Evolutionary conservation across 2,113 vertebrate genomes (phyloP).

Genomic region (Epinephelus fuscoguttatus): DNA sequence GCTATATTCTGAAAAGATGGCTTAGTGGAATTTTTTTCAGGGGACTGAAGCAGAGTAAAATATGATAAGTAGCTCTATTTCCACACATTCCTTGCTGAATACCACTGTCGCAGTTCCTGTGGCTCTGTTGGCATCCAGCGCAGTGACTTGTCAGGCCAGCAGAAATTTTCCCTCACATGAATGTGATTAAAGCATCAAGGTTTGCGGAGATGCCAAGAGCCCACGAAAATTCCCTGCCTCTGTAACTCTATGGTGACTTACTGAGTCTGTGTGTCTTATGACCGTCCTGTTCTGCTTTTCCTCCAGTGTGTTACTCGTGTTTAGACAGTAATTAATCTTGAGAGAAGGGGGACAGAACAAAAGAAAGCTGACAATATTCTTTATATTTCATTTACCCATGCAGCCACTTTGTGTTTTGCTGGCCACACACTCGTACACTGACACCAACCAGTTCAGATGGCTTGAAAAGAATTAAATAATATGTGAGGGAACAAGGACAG

Average conservation of each 20-base stretch:
- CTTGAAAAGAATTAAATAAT: conserved; percentile 23
- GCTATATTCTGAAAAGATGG: conserved; percentile 29
- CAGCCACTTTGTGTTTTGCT: conserved; percentile 2
- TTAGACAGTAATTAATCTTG: conserved; percentile 5
- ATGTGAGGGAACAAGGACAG: conserved; percentile 52
- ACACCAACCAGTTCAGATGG: conserved; percentile 9
- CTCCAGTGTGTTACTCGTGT: not conserved
- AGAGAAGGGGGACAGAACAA: not conserved
- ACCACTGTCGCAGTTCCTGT: conserved; percentile 28
- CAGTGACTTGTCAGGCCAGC: conserved; percentile 25
- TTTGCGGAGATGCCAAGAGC: conserved; percentile 33
- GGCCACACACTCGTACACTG: not conserved
- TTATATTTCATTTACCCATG: conserved; percentile 8
- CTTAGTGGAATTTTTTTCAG: conserved; percentile 14
- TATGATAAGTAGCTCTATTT: conserved; percentile 34
- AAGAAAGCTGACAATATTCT: not conserved
- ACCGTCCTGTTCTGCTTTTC: not conserved
- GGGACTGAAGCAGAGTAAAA: conserved; percentile 5
- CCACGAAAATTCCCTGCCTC: conserved; percentile 8
- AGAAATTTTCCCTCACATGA: conserved; percentile 50
- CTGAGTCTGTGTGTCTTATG: not conserved
- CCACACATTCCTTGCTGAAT: conserved; percentile 35
- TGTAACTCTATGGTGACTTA: conserved; percentile 9
- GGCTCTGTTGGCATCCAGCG: conserved; percentile 32
- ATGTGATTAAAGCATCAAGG: conserved; percentile 47